Base-by-base conservation (phyloP, 2,113 vertebrate genomes). In the Chauna torquata region DNA sequence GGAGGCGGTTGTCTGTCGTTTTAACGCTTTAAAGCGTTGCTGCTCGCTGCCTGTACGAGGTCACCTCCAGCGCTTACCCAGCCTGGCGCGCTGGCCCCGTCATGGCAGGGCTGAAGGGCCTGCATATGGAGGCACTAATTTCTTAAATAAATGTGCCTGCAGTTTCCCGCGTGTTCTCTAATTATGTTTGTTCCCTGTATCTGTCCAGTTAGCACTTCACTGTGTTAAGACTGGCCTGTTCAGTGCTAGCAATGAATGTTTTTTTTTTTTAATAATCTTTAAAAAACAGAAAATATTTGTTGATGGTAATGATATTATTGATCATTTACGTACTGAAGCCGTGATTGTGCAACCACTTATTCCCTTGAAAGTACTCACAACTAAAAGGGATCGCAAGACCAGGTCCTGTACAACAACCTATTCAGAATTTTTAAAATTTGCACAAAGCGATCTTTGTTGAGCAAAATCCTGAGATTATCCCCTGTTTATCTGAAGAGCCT, bases 391-490 rank as follows among this genome's bases (percentile, higher is more conserved):
- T 44, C 0, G 14, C 61, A 49, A 34, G 34, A 64, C 72, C 65
- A 59, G 77, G 61, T 24, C 65, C 47, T n/a, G 8, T 32, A 82
- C 70, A 86, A 34, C 80, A 86, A 79, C 86, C 86, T 86, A 36
- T 65, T 90, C 44, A 90, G 84, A 87, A 88, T 76, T 91, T 75
- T 64, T 18, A 3, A 83, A 84, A 74, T 90, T 92, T 75, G 24
- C 88, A 95, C 92, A 85, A 92, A 95, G 92, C 57, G 30, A 82
- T 64, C 86, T 90, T 91, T 95, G 94, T 96, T 24, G 49, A 65
- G 65, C 30, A 76, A 81, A 97, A 94, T 82, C 91, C 94, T 20
- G 61, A 92, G 91, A 86, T 97, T 94, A 93, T 81, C 92, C 95
- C 86, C 54, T 95, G 80, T 95, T 92, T 95, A 68, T 93, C 90